Evolutionary conservation across 1,140 invertebrate species (phyloP).

Genomic region (Drosophila funebris): DNA sequence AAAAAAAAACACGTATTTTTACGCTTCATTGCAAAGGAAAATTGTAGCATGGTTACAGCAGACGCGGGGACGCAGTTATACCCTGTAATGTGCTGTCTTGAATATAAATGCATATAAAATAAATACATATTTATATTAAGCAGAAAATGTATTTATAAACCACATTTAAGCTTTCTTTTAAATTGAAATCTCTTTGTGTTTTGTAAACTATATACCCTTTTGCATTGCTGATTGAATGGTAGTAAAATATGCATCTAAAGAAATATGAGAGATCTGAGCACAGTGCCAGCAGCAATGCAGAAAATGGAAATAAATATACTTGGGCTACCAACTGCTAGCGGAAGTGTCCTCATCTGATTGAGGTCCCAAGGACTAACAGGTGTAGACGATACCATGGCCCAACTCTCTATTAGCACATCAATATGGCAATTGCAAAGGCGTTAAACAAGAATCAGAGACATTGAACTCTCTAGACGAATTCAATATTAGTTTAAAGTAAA

Average conservation of each 20-base stretch:
- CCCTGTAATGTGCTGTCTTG: not conserved
- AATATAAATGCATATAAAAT: too few relatives aligned
- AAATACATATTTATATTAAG: too few relatives aligned
- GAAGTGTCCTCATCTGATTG: constrained; percentile 13
- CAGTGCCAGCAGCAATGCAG: constrained; percentile 12
- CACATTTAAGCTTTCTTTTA: too few relatives aligned
- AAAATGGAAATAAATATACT: constrained; percentile 42
- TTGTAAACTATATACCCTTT: not conserved
- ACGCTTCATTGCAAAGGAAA: constrained; percentile 75
- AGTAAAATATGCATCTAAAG: constrained; percentile 4
- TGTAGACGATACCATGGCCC: not conserved
- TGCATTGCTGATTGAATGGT: not conserved
- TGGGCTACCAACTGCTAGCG: constrained; percentile 20
- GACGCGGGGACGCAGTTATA: not conserved
- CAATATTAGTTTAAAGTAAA: not conserved
- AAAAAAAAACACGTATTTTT: constrained; percentile 71
- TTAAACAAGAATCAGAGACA: constrained; percentile 1
- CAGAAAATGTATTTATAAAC: too few relatives aligned
- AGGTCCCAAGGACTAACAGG: constrained; percentile 6
- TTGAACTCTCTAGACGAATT: not conserved
- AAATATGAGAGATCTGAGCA: constrained; percentile 22
- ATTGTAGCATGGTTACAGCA: constrained; percentile 36
- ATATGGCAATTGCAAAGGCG: constrained; percentile 14
- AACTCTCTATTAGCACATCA: constrained; percentile 20
- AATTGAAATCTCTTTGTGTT: not conserved